These are phyloP conservation scores for Poeciliopsis prolifica DNA, from an alignment of 2,113 vertebrate species.

Conservation along the genomic window DNA sequence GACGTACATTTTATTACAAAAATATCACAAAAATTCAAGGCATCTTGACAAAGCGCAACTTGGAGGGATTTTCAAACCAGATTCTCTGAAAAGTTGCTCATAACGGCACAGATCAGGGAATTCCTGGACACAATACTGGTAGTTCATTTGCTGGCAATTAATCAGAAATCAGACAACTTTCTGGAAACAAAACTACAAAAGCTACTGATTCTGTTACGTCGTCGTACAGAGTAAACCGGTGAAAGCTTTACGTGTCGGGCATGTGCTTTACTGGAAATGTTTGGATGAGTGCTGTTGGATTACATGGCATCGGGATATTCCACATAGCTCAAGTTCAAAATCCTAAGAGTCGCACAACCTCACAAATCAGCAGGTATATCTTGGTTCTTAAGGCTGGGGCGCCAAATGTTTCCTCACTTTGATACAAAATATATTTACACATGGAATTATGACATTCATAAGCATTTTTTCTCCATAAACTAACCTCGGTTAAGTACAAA, in stretches of 20 bases:
- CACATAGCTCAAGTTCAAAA: too few species aligned
- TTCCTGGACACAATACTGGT: neutral
- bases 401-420: neutral
- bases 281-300: neutral
- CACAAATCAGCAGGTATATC: neutral
- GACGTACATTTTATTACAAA: neutral
- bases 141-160: neutral
- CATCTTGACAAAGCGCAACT: neutral
- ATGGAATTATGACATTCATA: neutral
- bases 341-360: neutral
- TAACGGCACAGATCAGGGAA: too few species aligned
- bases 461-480: neutral
- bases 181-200: neutral
- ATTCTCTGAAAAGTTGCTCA: neutral
- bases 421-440: neutral
- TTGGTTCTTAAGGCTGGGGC: neutral
- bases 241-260: neutral
- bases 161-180: neutral
- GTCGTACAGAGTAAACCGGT: neutral
- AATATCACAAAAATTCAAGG: constrained; percentile 1
- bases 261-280: neutral
- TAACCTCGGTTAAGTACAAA: constrained; percentile 20
- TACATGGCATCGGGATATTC: too few species aligned
- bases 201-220: neutral
- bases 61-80: neutral